Conservation (phyloP, 2,113 vertebrate genomes). For the Aythya baeri region DNA sequence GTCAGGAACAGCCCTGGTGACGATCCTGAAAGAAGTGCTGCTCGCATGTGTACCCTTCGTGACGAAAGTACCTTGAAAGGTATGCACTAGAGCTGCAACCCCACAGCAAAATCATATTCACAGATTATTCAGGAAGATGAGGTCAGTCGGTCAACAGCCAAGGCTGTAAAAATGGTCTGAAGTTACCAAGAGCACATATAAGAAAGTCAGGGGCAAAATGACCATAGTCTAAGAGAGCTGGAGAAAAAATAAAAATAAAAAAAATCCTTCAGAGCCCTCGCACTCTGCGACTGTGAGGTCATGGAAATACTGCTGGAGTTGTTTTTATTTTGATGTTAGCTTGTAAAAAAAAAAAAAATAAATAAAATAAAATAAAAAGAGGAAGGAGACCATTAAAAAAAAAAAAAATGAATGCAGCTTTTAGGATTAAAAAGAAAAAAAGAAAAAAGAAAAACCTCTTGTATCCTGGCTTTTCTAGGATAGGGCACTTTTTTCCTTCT, state of each 20-base stretch:
- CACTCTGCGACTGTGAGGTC: neutral
- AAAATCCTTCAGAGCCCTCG: neutral
- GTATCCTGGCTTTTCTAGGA: neutral
- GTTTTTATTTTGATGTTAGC: neutral
- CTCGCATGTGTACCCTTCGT: neutral
- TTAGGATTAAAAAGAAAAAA: neutral
- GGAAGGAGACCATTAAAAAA: neutral
- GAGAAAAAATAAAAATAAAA: neutral
- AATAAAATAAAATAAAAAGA: neutral
- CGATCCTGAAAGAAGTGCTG: neutral
- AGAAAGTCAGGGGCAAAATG: neutral
- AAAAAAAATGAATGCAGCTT: neutral
- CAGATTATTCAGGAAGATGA: neutral
- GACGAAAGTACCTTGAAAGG: neutral
- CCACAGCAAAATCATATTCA: neutral
- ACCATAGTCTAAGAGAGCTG: neutral
- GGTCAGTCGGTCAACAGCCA: neutral
- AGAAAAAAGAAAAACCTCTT: fast-evolving
- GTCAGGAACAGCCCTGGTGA: neutral
- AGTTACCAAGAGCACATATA: neutral
- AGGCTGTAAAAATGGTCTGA: neutral
- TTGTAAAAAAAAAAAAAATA: neutral
- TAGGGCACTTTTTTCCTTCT: fast-evolving
- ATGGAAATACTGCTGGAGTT: neutral
- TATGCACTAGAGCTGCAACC: fast-evolving